A percentile compares a stretch with the other conserved stretches of the same genome.
Evolutionary conservation across 2,888 invertebrate species (phyloP).

Genomic region (Trichacis sp.): DNA sequence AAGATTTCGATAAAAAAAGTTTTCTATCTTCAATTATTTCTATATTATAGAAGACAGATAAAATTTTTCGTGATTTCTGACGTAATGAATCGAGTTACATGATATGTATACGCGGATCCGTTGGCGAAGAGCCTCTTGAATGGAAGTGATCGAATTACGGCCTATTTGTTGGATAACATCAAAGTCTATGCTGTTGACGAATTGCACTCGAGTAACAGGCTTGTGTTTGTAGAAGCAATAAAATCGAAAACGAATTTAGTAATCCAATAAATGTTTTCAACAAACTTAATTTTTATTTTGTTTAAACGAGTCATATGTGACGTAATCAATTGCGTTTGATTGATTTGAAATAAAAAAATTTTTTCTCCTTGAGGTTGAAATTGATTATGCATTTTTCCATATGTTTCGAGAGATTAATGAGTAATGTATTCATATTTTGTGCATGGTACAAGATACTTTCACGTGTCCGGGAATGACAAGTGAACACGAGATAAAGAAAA

Average conservation of each 20-base stretch:
- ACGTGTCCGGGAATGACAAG: conserved; percentile 11
- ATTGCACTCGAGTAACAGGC: not conserved
- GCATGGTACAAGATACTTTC: conserved; percentile 1
- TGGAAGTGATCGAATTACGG: not conserved
- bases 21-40: too few species aligned
- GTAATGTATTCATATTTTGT: not conserved
- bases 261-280: too few species aligned
- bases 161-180: not conserved
- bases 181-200: not conserved
- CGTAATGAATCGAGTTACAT: not conserved
- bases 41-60: not conserved
- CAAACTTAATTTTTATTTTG: too few species aligned
- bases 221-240: not conserved
- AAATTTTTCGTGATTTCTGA: not conserved
- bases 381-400: not conserved
- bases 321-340: too few species aligned
- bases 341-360: too few species aligned
- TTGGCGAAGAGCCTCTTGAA: not conserved
- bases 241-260: not conserved
- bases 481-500: conserved; percentile 16
- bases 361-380: too few species aligned
- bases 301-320: too few species aligned
- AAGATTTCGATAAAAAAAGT: too few species aligned
- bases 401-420: not conserved
- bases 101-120: not conserved